These are phyloP conservation scores for Callipepla squamata DNA, from an alignment of 2,113 vertebrate species.

Conservation along the genomic window DNA sequence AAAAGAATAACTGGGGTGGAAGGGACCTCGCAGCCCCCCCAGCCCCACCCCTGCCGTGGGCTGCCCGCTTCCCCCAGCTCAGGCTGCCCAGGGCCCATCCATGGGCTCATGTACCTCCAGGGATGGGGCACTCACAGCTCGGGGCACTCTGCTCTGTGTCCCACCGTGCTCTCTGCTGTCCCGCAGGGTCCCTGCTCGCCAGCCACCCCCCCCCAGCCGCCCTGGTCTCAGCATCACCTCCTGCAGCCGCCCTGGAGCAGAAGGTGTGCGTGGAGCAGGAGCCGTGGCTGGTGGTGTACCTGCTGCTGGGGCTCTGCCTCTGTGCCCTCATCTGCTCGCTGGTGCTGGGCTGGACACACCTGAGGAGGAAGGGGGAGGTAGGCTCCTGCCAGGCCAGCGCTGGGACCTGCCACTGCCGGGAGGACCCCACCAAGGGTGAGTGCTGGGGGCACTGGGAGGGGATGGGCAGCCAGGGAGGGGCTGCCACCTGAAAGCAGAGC, in stretches of 20 bases:
- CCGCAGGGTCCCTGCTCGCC: background rate
- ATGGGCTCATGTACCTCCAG: background rate
- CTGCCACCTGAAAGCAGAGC: background rate
- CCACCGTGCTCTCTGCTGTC: background rate
- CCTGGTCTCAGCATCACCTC: background rate
- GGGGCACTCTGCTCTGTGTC: background rate
- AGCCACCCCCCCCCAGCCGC: background rate
- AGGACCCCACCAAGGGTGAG: slow-evolving; percentile 74
- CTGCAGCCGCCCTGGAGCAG: background rate
- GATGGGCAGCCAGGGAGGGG: accelerated
- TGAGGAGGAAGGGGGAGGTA: slow-evolving; percentile 59
- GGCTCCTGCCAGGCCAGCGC: slow-evolving; percentile 40
- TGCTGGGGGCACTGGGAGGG: background rate
- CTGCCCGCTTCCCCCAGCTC: background rate
- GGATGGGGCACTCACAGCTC: background rate
- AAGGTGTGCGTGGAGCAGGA: slow-evolving; percentile 31
- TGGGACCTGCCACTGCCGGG: background rate
- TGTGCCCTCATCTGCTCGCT: slow-evolving; percentile 76
- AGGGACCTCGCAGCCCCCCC: no score
- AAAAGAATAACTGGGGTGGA: background rate
- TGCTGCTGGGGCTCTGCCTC: slow-evolving; percentile 80
- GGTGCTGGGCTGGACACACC: slow-evolving; percentile 76
- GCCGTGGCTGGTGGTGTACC: slow-evolving; percentile 71
- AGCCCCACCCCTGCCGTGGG: no score
- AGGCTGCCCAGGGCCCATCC: no score